Evolutionary conservation across 2,797 vertebrate species (phyloP).

Genomic region (Gymnocypris eckloni): DNA sequence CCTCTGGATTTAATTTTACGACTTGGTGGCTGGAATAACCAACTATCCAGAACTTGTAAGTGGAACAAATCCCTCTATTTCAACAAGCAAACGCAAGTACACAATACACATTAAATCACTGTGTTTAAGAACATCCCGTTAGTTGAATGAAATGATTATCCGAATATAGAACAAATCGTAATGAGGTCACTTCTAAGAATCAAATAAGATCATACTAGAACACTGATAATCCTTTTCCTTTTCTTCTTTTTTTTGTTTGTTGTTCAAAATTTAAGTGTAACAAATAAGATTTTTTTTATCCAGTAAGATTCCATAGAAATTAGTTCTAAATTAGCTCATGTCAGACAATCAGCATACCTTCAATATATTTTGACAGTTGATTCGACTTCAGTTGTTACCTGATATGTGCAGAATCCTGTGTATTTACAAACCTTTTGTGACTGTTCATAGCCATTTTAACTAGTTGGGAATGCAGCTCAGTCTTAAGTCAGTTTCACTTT

Average conservation of each 20-base stretch:
- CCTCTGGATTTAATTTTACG: background rate
- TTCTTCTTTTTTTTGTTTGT: background rate
- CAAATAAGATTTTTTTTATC: background rate
- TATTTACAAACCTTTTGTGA: background rate
- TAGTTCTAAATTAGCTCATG: background rate
- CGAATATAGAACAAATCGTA: background rate
- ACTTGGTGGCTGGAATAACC: background rate
- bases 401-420: background rate
- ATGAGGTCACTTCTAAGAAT: background rate
- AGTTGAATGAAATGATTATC: background rate
- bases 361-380: background rate
- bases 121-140: background rate
- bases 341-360: background rate
- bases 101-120: background rate
- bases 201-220: background rate
- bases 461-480: background rate
- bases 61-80: background rate
- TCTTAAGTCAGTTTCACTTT: background rate
- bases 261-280: background rate
- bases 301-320: background rate
- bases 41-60: slow-evolving; percentile 10
- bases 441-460: background rate
- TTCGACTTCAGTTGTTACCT: background rate
- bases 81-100: no score
- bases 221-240: background rate